Evolutionary conservation across 2,113 vertebrate genomes (phyloP).

Genomic region (Labeo catla): DNA sequence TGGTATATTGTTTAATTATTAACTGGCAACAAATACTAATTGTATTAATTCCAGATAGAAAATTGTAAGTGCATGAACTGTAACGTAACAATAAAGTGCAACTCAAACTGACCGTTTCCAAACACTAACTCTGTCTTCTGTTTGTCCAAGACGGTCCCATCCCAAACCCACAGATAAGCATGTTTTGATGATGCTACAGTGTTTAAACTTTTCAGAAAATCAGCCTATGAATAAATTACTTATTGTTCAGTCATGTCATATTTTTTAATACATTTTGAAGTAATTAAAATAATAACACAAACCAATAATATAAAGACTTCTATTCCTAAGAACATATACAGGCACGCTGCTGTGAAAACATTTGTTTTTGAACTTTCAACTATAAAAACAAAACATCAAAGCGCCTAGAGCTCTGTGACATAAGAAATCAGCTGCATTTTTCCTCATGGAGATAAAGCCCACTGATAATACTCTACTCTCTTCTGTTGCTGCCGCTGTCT

Average conservation of each 20-base stretch:
- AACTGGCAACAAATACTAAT: too few species aligned
- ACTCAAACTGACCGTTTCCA: too few species aligned
- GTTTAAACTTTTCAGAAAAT: too few species aligned
- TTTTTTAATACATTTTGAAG: too few species aligned
- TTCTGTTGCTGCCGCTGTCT: background rate
- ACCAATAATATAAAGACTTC: background rate
- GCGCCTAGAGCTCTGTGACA: background rate
- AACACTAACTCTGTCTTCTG: too few species aligned
- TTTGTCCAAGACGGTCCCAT: too few species aligned
- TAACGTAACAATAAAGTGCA: background rate
- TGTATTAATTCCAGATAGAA: background rate
- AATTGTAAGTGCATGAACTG: background rate
- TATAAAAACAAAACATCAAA: background rate
- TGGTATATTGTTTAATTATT: too few species aligned
- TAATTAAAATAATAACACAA: too few species aligned
- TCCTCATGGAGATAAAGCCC: background rate
- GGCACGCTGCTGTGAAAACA: background rate
- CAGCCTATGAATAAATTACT: too few species aligned
- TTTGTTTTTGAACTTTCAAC: background rate
- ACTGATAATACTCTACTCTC: background rate
- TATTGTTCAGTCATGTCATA: too few species aligned
- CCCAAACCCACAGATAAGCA: too few species aligned
- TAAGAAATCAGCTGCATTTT: conserved; percentile 5
- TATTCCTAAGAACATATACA: background rate
- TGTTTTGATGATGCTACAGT: too few species aligned